These are phyloP conservation scores for Ecliptopera silaceata DNA, from an alignment of 2,888 invertebrate genomes.

Conservation along the genomic window DNA sequence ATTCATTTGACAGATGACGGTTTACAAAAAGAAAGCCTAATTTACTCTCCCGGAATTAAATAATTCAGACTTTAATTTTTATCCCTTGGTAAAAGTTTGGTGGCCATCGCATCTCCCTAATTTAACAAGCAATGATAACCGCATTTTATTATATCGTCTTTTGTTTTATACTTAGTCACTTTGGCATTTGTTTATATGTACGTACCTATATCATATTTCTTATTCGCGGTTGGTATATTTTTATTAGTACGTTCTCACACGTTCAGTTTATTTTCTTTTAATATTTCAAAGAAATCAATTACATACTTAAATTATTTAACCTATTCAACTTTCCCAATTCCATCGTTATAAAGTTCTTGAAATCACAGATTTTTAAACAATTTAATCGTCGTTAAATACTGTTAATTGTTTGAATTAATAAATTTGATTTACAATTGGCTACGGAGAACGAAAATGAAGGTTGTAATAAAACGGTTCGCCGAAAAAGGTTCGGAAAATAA, in stretches of 20 bases:
- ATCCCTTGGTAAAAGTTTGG: conserved; percentile 43
- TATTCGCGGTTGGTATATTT: not conserved
- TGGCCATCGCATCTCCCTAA: conserved; percentile 38
- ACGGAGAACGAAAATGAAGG: conserved; percentile 53
- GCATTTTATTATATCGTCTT: conserved; percentile 24
- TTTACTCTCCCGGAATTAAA: conserved; percentile 54
- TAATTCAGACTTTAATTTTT: conserved; percentile 56
- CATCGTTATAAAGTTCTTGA: conserved; percentile 26
- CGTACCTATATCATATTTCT: no score
- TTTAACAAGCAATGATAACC: conserved; percentile 35
- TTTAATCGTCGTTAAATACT: conserved; percentile 48
- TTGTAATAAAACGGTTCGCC: conserved; percentile 55
- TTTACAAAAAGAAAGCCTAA: conserved; percentile 53
- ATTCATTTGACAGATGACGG: conserved; percentile 65
- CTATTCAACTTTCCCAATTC: conserved; percentile 10
- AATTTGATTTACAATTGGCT: conserved; percentile 57
- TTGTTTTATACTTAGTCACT: not conserved
- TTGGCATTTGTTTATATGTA: no score
- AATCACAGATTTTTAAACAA: conserved; percentile 42
- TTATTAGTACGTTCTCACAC: not conserved
- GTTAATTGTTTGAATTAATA: conserved; percentile 69
- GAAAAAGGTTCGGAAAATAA: conserved; percentile 48
- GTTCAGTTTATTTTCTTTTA: not conserved
- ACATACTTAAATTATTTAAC: not conserved
- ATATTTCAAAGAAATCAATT: conserved; percentile 9